Base-by-base conservation (phyloP, 2,797 vertebrate genomes). In the Cheirogaleus major region DNA sequence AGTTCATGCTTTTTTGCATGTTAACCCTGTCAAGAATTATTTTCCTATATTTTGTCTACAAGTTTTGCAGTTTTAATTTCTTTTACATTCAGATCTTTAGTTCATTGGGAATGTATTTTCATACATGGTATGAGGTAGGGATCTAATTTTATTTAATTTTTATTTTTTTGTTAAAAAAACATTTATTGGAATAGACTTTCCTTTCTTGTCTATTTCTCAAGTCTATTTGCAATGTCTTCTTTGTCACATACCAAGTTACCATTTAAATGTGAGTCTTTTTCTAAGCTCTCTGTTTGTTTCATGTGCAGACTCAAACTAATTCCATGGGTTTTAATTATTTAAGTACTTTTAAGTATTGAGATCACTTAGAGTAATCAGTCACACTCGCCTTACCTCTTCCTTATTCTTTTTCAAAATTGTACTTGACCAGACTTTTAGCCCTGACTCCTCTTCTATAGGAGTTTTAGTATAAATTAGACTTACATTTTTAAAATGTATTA, bases 141-240 rank as follows among this genome's bases (percentile, higher is more conserved):
- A 41, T 48, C 6, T 87, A 79, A 92, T 90, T 95, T 82, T 83
- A 78, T 59, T 50, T 38, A n/a, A n/a, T 91, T 86, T 89, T 57
- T 10, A 23, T 23, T 55, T 55, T 55, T 65, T 32, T 92, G 67
- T 57, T 92, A 82, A 82, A 94, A 87, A 25, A 27, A 9, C 41
- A 81, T 41, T 73, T 50, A 48, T n/a, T 87, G 11, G 6, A 67
- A 45, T 9, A 95, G 59, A 93, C 7, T 2, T 4, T 96, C 43
- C 6, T 75, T 81, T 89, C 22, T 32, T 7, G 38, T 38, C 38
- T 38, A 38, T 38, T 38, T 38, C 38, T 38, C 38, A 38, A 38
- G 38, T 38, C 38, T 38, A 83, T 83, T 50, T 90, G 13, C 17
- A 91, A 22, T 75, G 38, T 35, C 38, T 83, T 14, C 55, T 61